Evolutionary conservation across 2,888 invertebrate genomes (phyloP).

Genomic region (Plebejus anna): DNA sequence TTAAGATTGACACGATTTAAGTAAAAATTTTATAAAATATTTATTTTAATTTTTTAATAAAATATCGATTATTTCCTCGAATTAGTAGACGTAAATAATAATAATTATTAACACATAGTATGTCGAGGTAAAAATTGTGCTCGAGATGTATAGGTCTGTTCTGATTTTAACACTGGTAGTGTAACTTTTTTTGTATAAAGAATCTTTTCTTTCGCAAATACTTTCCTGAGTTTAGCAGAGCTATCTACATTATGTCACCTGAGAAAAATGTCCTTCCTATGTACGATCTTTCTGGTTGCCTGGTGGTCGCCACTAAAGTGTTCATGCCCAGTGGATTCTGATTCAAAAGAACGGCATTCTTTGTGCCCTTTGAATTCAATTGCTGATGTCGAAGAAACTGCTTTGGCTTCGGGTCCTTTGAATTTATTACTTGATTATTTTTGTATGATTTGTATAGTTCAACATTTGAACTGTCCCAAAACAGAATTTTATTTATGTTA

Average conservation of each 20-base stretch:
- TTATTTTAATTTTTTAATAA: background rate
- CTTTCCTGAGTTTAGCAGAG: background rate
- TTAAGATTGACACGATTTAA: background rate
- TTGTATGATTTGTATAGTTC: background rate
- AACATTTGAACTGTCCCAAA: background rate
- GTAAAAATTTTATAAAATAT: background rate
- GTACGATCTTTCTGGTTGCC: constrained; percentile 1
- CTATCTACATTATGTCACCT: constrained; percentile 1
- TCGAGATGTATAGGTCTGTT: background rate
- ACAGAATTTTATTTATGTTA: background rate
- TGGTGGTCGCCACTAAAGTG: background rate
- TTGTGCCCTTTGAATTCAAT: background rate
- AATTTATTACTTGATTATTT: background rate
- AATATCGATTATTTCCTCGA: background rate
- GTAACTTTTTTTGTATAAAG: background rate
- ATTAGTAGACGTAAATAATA: background rate
- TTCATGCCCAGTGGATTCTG: background rate
- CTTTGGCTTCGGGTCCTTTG: constrained; percentile 7
- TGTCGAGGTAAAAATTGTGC: background rate
- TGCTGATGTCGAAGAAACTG: background rate
- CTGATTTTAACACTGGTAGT: background rate
- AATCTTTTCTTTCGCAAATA: background rate
- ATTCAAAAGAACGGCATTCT: background rate
- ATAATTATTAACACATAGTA: background rate
- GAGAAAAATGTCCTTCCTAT: constrained; percentile 3